Base-by-base conservation (phyloP, 2,888 invertebrate genomes). In the Drosophila macrospina region DNA sequence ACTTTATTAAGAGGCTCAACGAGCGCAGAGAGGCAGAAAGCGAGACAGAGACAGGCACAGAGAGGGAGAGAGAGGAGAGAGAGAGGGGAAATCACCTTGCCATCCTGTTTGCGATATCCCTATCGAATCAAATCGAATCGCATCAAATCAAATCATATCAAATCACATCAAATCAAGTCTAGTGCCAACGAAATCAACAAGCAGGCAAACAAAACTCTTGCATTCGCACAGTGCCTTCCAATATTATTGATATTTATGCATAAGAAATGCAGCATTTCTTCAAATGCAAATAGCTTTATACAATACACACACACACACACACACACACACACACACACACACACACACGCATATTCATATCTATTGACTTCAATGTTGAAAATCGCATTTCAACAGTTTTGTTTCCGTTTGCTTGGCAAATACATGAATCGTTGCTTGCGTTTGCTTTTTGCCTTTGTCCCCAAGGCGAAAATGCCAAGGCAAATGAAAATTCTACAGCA, bases 1-100 rank as follows among this genome's bases (percentile, higher is more conserved):
- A 61, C 61, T 69, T 69, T 61, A 71, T 71, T 66, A 76, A 74
- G 75, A 57, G 65, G 32, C 62, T 47, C 39, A 61, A 54, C 60
- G 20, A 60, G 55, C 10, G 42, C 30, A 10, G 26, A 51, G 7
- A 37, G 36, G 8, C 3, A 5, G 16, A 16, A 6, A 20, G 41
- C 30, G 5, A n/a, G 28, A 51, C 13, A 13, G 13, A 10, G 26
- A 51, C 4, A 37, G 36, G 8, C 3, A 5, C 11, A 16, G 11
- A 11, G 34, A 26, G 15, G 2, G 36, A 2, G 13, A 24, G 8
- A 10, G 26, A 10, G 10, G 10, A 10, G 16, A 15, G 37, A 11
- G 11, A 28, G 13, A 15, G 6, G 6, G n/a, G 10, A 50, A 37
- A 51, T 20, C 24, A 13, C 24, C 20, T 34, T 13, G 8, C 30